A percentile compares a stretch with the other conserved stretches of the same genome.
These are phyloP conservation scores for Schizotus pectinicornis DNA, from an alignment of 2,888 invertebrate genomes.

Conservation along the genomic window DNA sequence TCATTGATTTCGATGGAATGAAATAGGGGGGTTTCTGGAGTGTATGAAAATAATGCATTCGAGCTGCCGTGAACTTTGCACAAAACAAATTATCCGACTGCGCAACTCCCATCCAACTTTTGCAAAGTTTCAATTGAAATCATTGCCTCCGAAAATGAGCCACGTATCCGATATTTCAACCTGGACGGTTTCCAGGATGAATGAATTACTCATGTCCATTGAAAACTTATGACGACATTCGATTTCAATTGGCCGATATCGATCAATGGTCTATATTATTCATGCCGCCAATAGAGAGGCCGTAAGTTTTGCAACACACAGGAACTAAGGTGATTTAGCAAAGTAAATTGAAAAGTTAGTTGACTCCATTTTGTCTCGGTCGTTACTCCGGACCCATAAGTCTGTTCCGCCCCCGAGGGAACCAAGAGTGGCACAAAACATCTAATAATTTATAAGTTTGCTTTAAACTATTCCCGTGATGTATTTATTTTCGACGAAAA, in stretches of 20 bases:
- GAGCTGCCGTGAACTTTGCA: conserved; percentile 25
- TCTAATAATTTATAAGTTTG: conserved; percentile 15
- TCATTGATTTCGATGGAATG: too few relatives aligned
- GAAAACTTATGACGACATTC: conserved; percentile 18
- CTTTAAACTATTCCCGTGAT: background rate
- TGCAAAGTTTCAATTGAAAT: background rate
- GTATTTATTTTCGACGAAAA: background rate
- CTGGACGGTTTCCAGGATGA: background rate
- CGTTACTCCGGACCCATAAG: conserved; percentile 36
- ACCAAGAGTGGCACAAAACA: conserved; percentile 14
- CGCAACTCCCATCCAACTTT: conserved; percentile 1
- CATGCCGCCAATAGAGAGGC: conserved; percentile 31
- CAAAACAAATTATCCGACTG: conserved; percentile 23
- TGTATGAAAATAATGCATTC: conserved; percentile 1
- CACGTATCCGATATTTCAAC: too few relatives aligned
- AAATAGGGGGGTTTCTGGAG: too few relatives aligned
- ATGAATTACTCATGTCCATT: conserved; percentile 5
- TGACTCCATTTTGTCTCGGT: conserved; percentile 43
- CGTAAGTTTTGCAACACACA: conserved; percentile 33
- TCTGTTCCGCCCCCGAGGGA: conserved; percentile 6
- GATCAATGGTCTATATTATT: conserved; percentile 32
- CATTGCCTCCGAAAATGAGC: too few relatives aligned
- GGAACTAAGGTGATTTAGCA: conserved; percentile 44
- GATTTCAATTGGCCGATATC: conserved; percentile 18
- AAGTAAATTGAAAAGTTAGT: conserved; percentile 48